Conservation (phyloP, 53 echinoderm and acorn worm genomes). For the Astropecten irregularis region DNA sequence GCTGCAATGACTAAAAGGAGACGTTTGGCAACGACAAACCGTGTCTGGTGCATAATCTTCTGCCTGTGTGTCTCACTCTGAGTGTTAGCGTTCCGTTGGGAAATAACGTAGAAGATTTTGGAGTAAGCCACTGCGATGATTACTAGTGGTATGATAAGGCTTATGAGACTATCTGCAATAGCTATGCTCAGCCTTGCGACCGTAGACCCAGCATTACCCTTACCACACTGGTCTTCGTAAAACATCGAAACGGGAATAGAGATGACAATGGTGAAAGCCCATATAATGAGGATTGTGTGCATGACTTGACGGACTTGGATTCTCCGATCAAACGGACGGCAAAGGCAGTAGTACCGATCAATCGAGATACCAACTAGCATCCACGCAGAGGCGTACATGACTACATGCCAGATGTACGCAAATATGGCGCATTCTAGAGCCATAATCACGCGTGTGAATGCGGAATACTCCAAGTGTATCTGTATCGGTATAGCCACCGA, state of each 20-base stretch:
- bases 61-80: constrained; percentile 54
- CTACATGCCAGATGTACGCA: constrained; percentile 89
- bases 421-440: constrained; percentile 77
- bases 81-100: constrained; percentile 63
- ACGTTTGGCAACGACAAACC: constrained; percentile 89
- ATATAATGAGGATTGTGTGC: constrained; percentile 70
- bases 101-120: constrained; percentile 77
- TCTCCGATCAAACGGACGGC: constrained; percentile 81
- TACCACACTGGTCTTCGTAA: constrained; percentile 73
- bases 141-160: constrained; percentile 72
- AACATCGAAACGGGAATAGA: constrained; percentile 68
- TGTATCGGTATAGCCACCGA: constrained; percentile 82
- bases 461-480: constrained; percentile 71
- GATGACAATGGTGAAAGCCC: constrained; percentile 79
- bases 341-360: constrained; percentile 91
- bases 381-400: constrained; percentile 91
- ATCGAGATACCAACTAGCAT: constrained; percentile 95
- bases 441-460: constrained; percentile 67
- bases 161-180: constrained; percentile 61
- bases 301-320: constrained; percentile 74
- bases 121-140: constrained; percentile 84
- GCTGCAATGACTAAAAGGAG: constrained; percentile 89
- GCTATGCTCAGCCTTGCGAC: constrained; percentile 62
- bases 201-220: constrained; percentile 1
- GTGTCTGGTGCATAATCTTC: constrained; percentile 74